Conservation (phyloP, 2,888 invertebrate species). For the Leptinotarsa juncta region DNA sequence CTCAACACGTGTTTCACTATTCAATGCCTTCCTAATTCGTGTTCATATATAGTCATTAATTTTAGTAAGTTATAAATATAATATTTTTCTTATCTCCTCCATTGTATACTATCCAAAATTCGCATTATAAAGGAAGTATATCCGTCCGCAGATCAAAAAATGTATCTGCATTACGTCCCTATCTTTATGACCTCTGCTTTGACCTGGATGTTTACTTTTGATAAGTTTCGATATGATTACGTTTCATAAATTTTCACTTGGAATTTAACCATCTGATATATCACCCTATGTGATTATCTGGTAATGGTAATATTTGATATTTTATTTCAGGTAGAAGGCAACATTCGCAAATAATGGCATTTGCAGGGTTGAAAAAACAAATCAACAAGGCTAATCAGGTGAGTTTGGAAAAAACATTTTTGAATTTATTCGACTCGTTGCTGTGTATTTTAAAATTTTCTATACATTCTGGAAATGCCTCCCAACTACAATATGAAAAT, state of each 20-base stretch:
- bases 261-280: background rate
- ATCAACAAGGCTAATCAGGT: slow-evolving; percentile 99
- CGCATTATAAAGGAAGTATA: background rate
- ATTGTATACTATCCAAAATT: background rate
- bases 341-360: slow-evolving; percentile 81
- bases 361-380: slow-evolving; percentile 98
- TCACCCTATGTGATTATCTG: background rate
- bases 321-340: slow-evolving; percentile 49
- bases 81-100: too few relatives aligned
- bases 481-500: too few relatives aligned
- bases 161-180: background rate
- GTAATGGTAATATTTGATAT: background rate
- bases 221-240: background rate
- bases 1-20: too few relatives aligned
- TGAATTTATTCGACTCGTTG: too few relatives aligned
- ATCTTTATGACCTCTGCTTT: slow-evolving; percentile 2
- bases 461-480: too few relatives aligned
- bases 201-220: background rate
- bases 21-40: too few relatives aligned
- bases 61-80: too few relatives aligned
- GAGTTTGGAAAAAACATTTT: slow-evolving; percentile 57
- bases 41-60: too few relatives aligned
- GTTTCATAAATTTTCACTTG: background rate
- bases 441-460: too few relatives aligned
- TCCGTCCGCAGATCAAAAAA: slow-evolving; percentile 6